A percentile compares a stretch with the other conserved stretches of the same genome.
phyloP scores from a whole-genome alignment of 2,113 vertebrate species.

The Catharus fuscescens region DNA sequence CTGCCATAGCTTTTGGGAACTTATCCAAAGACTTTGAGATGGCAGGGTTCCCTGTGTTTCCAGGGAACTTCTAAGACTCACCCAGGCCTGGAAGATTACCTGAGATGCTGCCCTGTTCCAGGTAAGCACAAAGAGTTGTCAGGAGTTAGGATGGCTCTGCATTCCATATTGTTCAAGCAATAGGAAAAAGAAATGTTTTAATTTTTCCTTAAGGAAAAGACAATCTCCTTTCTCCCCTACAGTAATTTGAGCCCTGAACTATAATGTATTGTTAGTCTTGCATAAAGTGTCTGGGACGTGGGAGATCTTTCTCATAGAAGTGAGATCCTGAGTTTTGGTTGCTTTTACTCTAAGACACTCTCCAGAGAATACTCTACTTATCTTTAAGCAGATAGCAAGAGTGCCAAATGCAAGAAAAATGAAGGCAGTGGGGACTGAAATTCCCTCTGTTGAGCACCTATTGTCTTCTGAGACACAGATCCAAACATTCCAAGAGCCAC shows the following conservation, averaged over 20 bases:
- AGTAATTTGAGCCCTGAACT: not conserved
- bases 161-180: not conserved
- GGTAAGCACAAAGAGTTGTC: not conserved
- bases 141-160: not conserved
- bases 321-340: not conserved
- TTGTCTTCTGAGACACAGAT: not conserved
- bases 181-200: not conserved
- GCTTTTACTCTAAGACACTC: not conserved
- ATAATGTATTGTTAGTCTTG: not conserved
- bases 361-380: not conserved
- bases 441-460: not conserved
- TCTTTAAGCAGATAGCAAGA: not conserved
- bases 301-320: not conserved
- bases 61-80: not conserved
- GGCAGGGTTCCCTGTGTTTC: accelerated
- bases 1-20: not conserved
- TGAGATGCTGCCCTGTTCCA: not conserved
- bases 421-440: not conserved
- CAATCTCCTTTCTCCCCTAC: accelerated
- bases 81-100: not conserved
- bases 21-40: not conserved
- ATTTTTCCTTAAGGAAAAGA: not conserved
- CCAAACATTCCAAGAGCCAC: not conserved
- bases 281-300: not conserved
- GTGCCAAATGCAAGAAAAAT: not conserved